Evolutionary conservation across 2,888 invertebrate species (phyloP).

Genomic region (Trileptium ribeirensis): DNA sequence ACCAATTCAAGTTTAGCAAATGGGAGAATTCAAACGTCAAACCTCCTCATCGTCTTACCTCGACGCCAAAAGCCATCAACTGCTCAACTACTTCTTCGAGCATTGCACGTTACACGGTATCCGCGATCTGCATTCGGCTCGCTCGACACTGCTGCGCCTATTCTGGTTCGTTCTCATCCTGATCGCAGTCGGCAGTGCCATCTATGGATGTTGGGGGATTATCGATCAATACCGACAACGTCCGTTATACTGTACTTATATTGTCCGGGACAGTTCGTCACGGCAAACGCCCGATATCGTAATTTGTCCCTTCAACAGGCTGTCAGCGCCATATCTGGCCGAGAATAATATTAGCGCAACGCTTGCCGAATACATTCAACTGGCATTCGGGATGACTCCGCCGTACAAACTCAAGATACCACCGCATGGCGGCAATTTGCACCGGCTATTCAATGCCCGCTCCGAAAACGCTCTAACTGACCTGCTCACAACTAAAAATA

Average conservation of each 20-base stretch:
- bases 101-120: slow-evolving; percentile 13
- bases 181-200: not conserved
- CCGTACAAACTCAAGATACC: not conserved
- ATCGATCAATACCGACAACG: not conserved
- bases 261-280: not conserved
- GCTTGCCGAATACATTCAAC: slow-evolving; percentile 44
- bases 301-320: slow-evolving; percentile 47
- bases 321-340: slow-evolving; percentile 15
- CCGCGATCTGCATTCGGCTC: not conserved
- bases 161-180: not conserved
- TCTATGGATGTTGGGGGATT: slow-evolving; percentile 5
- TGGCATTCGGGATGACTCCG: slow-evolving; percentile 26
- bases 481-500: not conserved
- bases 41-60: too few relatives aligned
- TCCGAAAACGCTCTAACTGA: not conserved
- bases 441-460: not conserved
- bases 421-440: not conserved
- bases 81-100: not conserved
- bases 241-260: slow-evolving; percentile 4
- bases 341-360: slow-evolving; percentile 40
- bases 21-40: too few relatives aligned
- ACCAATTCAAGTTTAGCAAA: too few relatives aligned
- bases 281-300: slow-evolving; percentile 42
- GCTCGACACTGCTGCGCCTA: not conserved
- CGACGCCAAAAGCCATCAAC: too few relatives aligned